Evolutionary conservation across 2,113 vertebrate species (phyloP).

Genomic region (Leucopsar rothschildi): DNA sequence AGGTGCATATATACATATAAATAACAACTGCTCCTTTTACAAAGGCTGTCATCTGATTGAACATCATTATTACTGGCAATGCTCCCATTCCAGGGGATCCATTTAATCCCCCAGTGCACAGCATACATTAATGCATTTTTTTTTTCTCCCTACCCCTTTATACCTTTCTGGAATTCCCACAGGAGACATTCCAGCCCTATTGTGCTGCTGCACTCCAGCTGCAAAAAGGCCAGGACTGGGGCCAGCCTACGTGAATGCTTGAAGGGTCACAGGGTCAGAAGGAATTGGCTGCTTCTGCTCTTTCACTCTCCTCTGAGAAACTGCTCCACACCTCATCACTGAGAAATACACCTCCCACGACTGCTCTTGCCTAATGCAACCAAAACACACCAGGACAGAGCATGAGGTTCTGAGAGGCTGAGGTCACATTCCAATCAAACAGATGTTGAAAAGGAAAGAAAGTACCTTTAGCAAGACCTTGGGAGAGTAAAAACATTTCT

Average conservation of each 20-base stretch:
- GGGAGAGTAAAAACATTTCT: conserved; percentile 4
- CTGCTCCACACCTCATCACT: conserved; percentile 66
- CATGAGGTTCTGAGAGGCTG: neutral
- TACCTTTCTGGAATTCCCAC: conserved; percentile 62
- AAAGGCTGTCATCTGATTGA: conserved; percentile 33
- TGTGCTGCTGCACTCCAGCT: conserved; percentile 68
- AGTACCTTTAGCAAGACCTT: neutral
- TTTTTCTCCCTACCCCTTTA: conserved; percentile 57
- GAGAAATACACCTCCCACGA: conserved; percentile 42
- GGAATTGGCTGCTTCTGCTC: conserved; percentile 62
- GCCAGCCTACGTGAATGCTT: conserved; percentile 64
- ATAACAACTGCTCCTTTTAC: conserved; percentile 18
- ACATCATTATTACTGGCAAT: conserved; percentile 17
- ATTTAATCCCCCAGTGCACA: conserved; percentile 55
- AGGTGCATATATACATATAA: conserved; percentile 13
- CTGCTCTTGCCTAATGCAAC: neutral
- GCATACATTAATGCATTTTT: conserved; percentile 64
- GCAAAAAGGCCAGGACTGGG: conserved; percentile 47
- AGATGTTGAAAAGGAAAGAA: conserved; percentile 6
- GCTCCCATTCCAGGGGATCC: conserved; percentile 56
- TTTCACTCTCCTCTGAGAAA: conserved; percentile 47
- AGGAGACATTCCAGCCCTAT: conserved; percentile 46
- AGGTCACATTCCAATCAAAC: conserved; percentile 49
- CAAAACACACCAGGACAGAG: conserved; percentile 35
- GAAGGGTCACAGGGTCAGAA: conserved; percentile 53